phyloP scores from a whole-genome alignment of 2,113 vertebrate genomes.

The Pycnonotus jocosus region DNA sequence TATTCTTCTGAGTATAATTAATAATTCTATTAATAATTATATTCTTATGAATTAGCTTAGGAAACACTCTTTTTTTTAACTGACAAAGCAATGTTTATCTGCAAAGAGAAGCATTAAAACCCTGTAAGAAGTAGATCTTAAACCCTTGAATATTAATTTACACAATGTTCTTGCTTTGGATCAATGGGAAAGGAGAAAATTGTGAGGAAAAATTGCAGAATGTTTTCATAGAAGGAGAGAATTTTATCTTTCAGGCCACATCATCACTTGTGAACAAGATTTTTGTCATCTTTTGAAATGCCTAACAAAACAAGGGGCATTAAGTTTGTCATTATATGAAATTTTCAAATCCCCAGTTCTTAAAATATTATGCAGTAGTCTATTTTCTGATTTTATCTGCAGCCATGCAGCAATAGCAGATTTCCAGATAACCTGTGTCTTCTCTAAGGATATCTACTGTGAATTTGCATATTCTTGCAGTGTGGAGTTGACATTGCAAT shows the following conservation, averaged over 20 bases:
- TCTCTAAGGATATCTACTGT: not conserved
- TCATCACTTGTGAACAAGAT: not conserved
- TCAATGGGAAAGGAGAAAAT: not conserved
- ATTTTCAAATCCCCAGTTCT: not conserved
- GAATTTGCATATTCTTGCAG: not conserved
- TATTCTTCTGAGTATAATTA: not conserved
- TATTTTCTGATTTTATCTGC: not conserved
- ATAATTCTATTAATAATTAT: not conserved
- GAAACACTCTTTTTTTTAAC: not conserved
- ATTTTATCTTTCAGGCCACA: not conserved
- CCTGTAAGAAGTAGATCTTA: not conserved
- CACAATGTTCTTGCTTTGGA: not conserved
- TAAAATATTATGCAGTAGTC: not conserved
- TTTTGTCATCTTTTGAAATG: not conserved
- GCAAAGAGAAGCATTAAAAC: not conserved
- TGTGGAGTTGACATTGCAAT: not conserved
- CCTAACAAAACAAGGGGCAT: not conserved
- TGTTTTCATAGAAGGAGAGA: not conserved
- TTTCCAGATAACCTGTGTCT: not conserved
- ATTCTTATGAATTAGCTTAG: not conserved
- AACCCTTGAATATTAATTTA: not conserved
- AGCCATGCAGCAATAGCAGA: not conserved
- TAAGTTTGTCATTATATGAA: not conserved
- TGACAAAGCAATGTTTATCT: not conserved
- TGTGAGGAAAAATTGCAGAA: not conserved